Evolutionary conservation across 2,113 vertebrate genomes (phyloP), one percentile per base, ranked within the genome.

Genomic region (Sceloporus tristichus): DNA sequence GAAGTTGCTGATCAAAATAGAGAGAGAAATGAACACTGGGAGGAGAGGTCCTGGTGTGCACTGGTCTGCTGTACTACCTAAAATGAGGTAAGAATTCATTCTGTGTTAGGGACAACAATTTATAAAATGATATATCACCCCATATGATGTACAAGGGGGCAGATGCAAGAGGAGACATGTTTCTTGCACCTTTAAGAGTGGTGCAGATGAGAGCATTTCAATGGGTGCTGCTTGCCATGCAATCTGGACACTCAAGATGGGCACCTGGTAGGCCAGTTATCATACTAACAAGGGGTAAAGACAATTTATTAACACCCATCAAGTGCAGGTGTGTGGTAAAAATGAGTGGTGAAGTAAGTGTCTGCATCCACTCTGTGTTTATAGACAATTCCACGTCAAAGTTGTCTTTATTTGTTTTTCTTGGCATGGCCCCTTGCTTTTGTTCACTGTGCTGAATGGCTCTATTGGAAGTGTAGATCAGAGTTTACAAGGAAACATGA

Each of bases 51-150:
- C 25, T 34, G 62, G 27, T 21, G 8, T 53, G n/a, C 29, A 38
- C 56, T 80, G 59, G 18, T 23, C n/a, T 84, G 48, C 48, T 38
- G 21, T 54, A 48, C 9, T 54, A 73, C 48, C 54, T 56, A 73
- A 84, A 85, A 75, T 59, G 29, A 85, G 70, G 59, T 40, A 66
- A 82, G 38, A 68, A 27, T 25, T 82, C 48, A 83, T 84, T 54
- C 48, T 71, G 29, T 73, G 54, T 84, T 84, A 73, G 76, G 25
- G 74, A 65, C 59, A 65, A 77, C 34, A 18, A 27, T 76, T 75
- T 75, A 27, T 34, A 40, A 42, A 54, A 54, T 77, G 38, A 65
- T 76, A 66, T 16, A 42, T 65, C 38, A 25, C 56, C 59, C 59
- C 10, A 66, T 40, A 23, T 38, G 59, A 34, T 81, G n/a, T 23